phyloP scores from a whole-genome alignment of 2,888 invertebrate species.

The Caenorhabditis macrosperma region DNA sequence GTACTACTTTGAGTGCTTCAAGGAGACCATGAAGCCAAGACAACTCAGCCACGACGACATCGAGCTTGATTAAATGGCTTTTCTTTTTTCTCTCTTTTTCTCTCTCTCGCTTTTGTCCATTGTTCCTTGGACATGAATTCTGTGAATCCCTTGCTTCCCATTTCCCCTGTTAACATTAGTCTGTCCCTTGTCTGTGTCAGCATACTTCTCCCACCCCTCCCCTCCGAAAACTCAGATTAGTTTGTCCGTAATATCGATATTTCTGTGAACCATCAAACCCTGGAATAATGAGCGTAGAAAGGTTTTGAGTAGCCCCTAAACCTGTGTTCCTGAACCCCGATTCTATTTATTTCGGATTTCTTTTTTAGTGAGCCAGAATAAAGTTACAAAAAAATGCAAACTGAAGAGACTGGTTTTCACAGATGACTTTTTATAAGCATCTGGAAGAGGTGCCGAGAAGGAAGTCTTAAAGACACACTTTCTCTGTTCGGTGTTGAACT shows the following conservation, averaged over 20 bases:
- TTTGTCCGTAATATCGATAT: neutral
- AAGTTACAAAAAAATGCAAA: neutral
- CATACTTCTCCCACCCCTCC: too few species aligned
- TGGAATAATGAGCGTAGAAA: neutral
- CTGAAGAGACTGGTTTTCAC: too few species aligned
- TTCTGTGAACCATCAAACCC: neutral
- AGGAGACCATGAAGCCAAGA: conserved; percentile 2
- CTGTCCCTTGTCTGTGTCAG: neutral
- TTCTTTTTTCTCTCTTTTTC: neutral
- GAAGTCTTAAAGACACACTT: too few species aligned
- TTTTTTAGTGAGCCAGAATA: neutral
- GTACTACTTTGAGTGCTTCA: conserved; percentile 18
- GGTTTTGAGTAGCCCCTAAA: conserved; percentile 5
- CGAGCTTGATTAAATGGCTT: neutral
- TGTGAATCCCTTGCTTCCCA: neutral
- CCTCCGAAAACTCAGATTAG: neutral
- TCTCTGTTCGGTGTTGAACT: too few species aligned
- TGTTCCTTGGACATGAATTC: too few species aligned
- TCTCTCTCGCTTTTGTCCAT: neutral
- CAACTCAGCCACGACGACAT: neutral
- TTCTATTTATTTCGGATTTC: neutral
- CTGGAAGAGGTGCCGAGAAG: too few species aligned
- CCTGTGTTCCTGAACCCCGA: neutral
- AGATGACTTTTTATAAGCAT: too few species aligned
- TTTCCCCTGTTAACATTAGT: neutral